Evolutionary conservation across 2,888 invertebrate species (phyloP).

Genomic region (Therioaphis trifolii): DNA sequence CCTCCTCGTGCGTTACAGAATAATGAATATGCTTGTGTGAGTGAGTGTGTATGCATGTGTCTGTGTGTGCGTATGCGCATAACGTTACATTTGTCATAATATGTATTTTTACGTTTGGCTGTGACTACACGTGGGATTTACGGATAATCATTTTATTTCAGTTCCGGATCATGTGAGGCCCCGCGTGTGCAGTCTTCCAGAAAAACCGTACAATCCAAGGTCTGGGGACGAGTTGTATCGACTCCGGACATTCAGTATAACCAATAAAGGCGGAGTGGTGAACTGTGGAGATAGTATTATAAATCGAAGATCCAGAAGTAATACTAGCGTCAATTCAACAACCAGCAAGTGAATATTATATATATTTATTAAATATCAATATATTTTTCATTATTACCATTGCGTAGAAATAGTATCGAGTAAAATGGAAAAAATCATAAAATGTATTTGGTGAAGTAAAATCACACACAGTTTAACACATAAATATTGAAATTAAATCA

Average conservation of each 20-base stretch:
- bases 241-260: slow-evolving; percentile 86
- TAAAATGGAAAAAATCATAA: no score
- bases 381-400: not conserved
- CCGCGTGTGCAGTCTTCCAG: slow-evolving; percentile 85
- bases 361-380: no score
- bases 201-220: slow-evolving; percentile 87
- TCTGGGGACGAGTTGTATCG: slow-evolving; percentile 86
- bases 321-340: slow-evolving; percentile 88
- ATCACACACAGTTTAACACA: no score
- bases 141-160: slow-evolving; percentile 68
- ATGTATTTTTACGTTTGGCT: not conserved
- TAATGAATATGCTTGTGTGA: not conserved
- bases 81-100: not conserved
- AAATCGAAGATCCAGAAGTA: slow-evolving; percentile 84
- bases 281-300: slow-evolving; percentile 92
- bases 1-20: not conserved
- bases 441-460: no score
- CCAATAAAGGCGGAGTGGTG: slow-evolving; percentile 86
- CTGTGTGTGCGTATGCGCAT: not conserved
- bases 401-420: not conserved
- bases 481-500: no score
- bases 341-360: slow-evolving; percentile 77
- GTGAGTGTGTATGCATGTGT: not conserved
- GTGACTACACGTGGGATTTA: not conserved
- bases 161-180: slow-evolving; percentile 87